phyloP scores from a whole-genome alignment of 2,113 vertebrate genomes.

The Hippocampus guttulatus region DNA sequence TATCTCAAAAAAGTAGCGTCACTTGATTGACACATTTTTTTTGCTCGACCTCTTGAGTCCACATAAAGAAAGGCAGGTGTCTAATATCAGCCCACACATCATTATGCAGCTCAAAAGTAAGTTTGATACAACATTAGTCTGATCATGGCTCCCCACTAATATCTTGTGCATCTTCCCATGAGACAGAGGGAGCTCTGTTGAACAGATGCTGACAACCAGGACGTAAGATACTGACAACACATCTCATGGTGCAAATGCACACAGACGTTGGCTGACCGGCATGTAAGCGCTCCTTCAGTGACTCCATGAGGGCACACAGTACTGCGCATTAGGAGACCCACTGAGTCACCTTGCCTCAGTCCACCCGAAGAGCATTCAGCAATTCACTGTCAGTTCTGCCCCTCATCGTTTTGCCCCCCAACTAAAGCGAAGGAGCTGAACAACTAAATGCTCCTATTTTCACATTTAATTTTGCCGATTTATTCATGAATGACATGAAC shows the following conservation, averaged over 20 bases:
- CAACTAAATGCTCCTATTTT: constrained; percentile 17
- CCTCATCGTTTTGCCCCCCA: constrained; percentile 24
- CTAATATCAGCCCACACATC: background rate
- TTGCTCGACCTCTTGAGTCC: background rate
- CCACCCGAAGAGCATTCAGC: constrained; percentile 50
- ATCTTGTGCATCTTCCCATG: background rate
- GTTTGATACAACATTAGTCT: background rate
- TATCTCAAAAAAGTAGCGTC: no score
- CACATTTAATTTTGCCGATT: constrained; percentile 6
- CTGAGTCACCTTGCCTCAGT: constrained; percentile 65
- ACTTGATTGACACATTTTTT: no score
- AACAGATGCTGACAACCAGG: constrained; percentile 19
- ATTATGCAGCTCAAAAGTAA: background rate
- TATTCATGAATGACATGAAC: background rate
- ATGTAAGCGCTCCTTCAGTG: constrained; percentile 56
- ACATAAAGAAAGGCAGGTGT: constrained; percentile 11
- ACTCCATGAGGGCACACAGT: constrained; percentile 43
- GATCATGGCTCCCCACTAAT: background rate
- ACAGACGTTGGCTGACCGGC: constrained; percentile 10
- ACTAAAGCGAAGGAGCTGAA: constrained; percentile 47
- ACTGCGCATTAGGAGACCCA: constrained; percentile 51
- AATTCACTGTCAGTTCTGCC: constrained; percentile 48
- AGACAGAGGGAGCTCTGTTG: constrained; percentile 8
- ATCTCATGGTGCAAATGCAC: constrained; percentile 13
- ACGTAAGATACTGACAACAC: constrained; percentile 12